phyloP scores from a whole-genome alignment of 2,113 vertebrate genomes.

The rat (Rattus norvegicus) region GRCr8 NC_086038.1:35234501-35235000 shows the following conservation, averaged over 20 bases:
- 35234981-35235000: background rate
- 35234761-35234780: background rate
- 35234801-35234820: background rate
- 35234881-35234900: background rate
- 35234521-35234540: background rate
- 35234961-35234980: background rate
- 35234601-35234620: background rate
- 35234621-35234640: background rate
- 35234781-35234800: background rate
- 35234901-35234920: background rate
- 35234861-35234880: background rate
- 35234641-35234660: background rate
- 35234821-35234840: background rate
- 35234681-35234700: background rate
- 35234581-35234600: background rate
- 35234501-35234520: background rate
- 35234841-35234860: background rate
- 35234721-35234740: background rate
- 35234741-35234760: background rate
- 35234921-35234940: background rate
- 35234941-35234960: background rate
- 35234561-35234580: background rate
- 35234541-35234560: background rate
- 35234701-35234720: background rate
- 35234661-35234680: background rate